These are phyloP conservation scores for Odontomachus brunneus DNA, from an alignment of 1,140 invertebrate species.

Conservation along the genomic window DNA sequence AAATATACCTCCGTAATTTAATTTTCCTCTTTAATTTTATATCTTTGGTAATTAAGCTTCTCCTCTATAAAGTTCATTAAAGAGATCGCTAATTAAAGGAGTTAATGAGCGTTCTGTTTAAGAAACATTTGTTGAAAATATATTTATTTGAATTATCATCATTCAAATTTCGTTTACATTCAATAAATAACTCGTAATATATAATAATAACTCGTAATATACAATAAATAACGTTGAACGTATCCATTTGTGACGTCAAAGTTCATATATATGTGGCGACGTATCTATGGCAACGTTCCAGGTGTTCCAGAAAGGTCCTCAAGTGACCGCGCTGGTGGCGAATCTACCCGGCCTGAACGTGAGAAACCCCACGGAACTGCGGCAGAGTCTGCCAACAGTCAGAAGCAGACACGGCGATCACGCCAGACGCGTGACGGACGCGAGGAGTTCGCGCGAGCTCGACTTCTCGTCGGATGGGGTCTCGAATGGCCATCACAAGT, in stretches of 20 bases:
- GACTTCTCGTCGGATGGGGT: constrained; percentile 78
- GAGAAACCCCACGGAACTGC: constrained; percentile 77
- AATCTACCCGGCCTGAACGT: constrained; percentile 87
- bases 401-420: constrained; percentile 77
- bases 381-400: constrained; percentile 79
- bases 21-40: too few species aligned
- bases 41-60: too few species aligned
- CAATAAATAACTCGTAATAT: too few species aligned
- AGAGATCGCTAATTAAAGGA: too few species aligned
- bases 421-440: constrained; percentile 65
- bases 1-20: too few species aligned
- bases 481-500: constrained; percentile 77
- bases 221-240: background rate
- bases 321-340: constrained; percentile 85
- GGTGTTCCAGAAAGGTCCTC: constrained; percentile 88
- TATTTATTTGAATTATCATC: too few species aligned
- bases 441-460: constrained; percentile 72
- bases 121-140: too few species aligned
- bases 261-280: constrained; percentile 59
- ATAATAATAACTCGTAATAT: too few species aligned
- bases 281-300: constrained; percentile 73
- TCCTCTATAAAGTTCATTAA: too few species aligned
- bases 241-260: background rate
- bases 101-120: too few species aligned
- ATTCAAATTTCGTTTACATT: too few species aligned